Percentiles rank a stretch among this genome's conserved stretches.
phyloP scores from a whole-genome alignment of 1,140 invertebrate genomes.

The Sycobia sp. region DNA sequence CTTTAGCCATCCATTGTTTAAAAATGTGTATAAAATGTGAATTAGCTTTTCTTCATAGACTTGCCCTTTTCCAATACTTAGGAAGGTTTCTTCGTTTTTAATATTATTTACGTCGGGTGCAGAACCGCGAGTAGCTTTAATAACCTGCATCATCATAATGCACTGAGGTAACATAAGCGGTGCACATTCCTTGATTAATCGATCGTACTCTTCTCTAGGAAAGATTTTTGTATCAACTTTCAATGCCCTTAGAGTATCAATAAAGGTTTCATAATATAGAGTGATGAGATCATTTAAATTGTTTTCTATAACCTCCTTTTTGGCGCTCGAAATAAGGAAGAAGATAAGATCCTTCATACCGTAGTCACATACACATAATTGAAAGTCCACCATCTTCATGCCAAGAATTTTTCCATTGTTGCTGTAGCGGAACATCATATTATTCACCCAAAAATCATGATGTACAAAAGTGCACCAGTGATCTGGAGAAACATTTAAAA shows the following conservation, averaged over 20 bases:
- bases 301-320: slow-evolving; percentile 60
- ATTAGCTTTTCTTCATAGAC: slow-evolving; percentile 49
- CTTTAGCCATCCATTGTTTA: slow-evolving; percentile 48
- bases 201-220: slow-evolving; percentile 44
- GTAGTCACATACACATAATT: slow-evolving; percentile 63
- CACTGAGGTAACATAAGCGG: slow-evolving; percentile 52
- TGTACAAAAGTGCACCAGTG: slow-evolving; percentile 64
- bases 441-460: slow-evolving; percentile 71
- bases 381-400: slow-evolving; percentile 71
- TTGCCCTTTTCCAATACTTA: slow-evolving; percentile 43
- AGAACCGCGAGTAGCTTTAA: slow-evolving; percentile 49
- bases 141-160: slow-evolving; percentile 58
- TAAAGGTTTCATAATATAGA: slow-evolving; percentile 64
- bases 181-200: slow-evolving; percentile 46
- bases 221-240: slow-evolving; percentile 45
- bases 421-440: slow-evolving; percentile 65
- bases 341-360: slow-evolving; percentile 67
- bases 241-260: slow-evolving; percentile 49
- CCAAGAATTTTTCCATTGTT: slow-evolving; percentile 51
- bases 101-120: slow-evolving; percentile 46
- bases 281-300: slow-evolving; percentile 61
- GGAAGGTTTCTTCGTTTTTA: slow-evolving; percentile 43
- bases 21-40: slow-evolving; percentile 45
- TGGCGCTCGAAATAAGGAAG: slow-evolving; percentile 66
- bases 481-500: slow-evolving; percentile 39